Base-by-base conservation (phyloP, 2,888 invertebrate species). In the Cheilosia impressa region DNA sequence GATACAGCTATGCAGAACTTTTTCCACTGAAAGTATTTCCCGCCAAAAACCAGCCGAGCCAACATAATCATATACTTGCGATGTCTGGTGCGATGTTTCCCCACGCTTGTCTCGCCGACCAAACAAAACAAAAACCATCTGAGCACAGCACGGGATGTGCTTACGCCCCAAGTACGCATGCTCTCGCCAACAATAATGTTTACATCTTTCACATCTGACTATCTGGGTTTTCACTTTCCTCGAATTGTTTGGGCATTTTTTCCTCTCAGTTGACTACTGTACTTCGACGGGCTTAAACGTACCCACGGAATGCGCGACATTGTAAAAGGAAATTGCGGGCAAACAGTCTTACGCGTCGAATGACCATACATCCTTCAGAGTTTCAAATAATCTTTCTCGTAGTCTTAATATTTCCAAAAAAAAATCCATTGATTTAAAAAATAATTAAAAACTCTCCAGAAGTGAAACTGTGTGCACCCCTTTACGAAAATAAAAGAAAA, bases 251-350 rank as follows among this genome's bases (percentile, higher is more conserved):
- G 58, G 45, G 65, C 60, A 58, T 24, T 47, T 65, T 71, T 55
- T 55, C 17, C 80, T 80, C 84, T 80, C 80, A 84, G 84, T 84
- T 71, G 66, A 66, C 58, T 60, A 76, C 75, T 75, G 75, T 66
- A 60, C 69, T 71, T 84, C 47, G 66, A 47, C 50, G 55, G 69
- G 60, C 58, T 52, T 60, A 31, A 66, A 76, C 60, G 80, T 47
- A 52, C 24, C 22, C 22, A n/a, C 17, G 58, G 53, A 60, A 63
- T 60, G 65, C 15, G 60, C 13, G 17, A 17, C 41, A 38, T 24
- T 19, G 5, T 57, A 24, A 57, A 45, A 31, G 13, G 34, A 24
- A 58, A 17, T 17, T 78, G 53, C 53, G 41, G 27, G 38, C 43
- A 43, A n/a, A 63, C 43, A 45, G 52, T 53, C 34, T 50, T 57